Evolutionary conservation across 2,113 vertebrate genomes (phyloP), one percentile per base, ranked within the genome.

Genomic region (Tretioscincus oriximinensis): DNA sequence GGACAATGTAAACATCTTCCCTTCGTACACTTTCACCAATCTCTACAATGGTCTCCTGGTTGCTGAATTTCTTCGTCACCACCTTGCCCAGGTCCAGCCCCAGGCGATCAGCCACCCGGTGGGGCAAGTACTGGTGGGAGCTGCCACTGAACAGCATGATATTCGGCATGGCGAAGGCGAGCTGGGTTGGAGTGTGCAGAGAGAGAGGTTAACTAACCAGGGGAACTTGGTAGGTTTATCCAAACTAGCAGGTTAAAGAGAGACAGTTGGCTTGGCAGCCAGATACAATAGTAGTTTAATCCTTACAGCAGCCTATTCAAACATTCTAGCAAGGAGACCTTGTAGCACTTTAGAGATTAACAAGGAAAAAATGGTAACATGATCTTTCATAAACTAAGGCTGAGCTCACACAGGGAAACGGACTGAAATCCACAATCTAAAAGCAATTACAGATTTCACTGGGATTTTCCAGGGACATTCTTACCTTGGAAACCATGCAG

Each of bases 41-140:
- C 92, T 96, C 96, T 78, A 96, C 95, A 21, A 96, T 96, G 86
- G 96, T 97, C 92, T 97, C 97, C 88, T 96, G 96, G 90, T 97
- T 97, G 91, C 96, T 97, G 92, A 97, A 97, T 86, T 97, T 97
- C 94, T 96, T 97, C 54, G 96, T 97, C 86, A 97, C 94, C 89
- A 96, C 97, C 89, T 97, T 97, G 77, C 96, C 97, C 83, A 97
- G 94, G 78, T 97, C 96, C 89, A 96, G 93, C 67, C 96, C 96
- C 80, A 97, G 90, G 5, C 96, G 94, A 60, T 96, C 96, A 0
- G 95, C 96, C 73, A 97, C 95, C 77, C 95, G 93, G 91, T 96
- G 96, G 73, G 96, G 96, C 83, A 97, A 91, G 80, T 97, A 96
- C 49, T 94, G 96, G 90, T 97, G 96, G 1, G 96, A 97, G 80